Base-by-base conservation (phyloP, 2,797 vertebrate species). In the Sebastes kiyomatsui region DNA sequence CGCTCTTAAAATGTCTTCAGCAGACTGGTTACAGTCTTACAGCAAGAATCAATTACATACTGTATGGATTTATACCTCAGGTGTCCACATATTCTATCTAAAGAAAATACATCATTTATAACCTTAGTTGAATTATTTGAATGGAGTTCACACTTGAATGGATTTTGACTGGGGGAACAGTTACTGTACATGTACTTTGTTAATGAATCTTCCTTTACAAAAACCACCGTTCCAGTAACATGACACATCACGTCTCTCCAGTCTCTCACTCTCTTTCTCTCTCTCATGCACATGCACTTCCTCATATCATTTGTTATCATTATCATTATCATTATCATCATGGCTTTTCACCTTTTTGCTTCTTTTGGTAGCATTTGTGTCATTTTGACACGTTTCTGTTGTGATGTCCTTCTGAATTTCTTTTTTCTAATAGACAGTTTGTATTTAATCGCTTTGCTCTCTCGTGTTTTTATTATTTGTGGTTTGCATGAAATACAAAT, bases 121-220 rank as follows among this genome's bases (percentile, higher is more conserved):
- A 3, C n/a, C 8, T 30, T 54, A 13, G 23, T 7, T 27, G 30
- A 76, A 78, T 78, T 62, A 20, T 38, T n/a, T 58, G 23, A 35
- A 61, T 64, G 20, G 59, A 25, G 23, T 72, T 83, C 72, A 71
- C 72, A 79, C 72, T 46, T 74, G 56, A 78, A 32, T 79, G 35
- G 18, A 60, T 61, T 72, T 52, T 67, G 25, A 64, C 58, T 68
- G 13, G 3, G 38, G 38, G 38, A 42, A 65, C 55, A 20, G 22
- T 32, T 70, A 28, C 60, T 22, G 33, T 58, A 67, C 62, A 66
- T 38, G 27, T 33, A 54, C 58, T 32, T 46, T 12, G n/a, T 35
- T 81, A 80, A 80, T 74, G 73, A 82, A 78, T 75, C 73, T 58
- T 38, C 42, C 32, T 35, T 80, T 82, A 79, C 35, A 59, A 69